Conservation (phyloP, 2,113 vertebrate species). For the Colistium nudipinnis region DNA sequence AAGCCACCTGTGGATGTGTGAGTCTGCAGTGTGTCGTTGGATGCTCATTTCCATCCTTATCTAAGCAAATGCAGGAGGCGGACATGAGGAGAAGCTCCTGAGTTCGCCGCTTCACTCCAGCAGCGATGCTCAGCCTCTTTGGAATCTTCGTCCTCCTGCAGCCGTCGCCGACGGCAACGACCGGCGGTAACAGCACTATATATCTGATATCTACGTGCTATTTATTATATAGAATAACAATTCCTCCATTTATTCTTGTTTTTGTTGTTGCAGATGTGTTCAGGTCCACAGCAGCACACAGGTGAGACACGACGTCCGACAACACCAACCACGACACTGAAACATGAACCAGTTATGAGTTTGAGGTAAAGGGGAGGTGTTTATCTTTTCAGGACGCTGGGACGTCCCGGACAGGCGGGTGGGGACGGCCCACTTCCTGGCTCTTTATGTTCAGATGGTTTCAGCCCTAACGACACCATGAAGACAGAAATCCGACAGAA, state of each 20-base stretch:
- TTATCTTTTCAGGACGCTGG: no score
- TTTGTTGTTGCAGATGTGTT: slow-evolving; percentile 36
- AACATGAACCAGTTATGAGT: no score
- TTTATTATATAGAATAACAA: no score
- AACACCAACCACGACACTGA: no score
- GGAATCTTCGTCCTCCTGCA: slow-evolving; percentile 25
- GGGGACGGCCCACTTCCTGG: no score
- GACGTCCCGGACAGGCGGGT: no score
- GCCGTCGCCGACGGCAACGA: slow-evolving; percentile 31
- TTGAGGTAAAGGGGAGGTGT: no score
- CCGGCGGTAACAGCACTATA: slow-evolving; percentile 41
- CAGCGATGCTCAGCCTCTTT: slow-evolving; percentile 13
- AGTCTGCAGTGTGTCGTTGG: not conserved
- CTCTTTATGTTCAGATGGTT: no score
- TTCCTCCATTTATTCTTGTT: not conserved
- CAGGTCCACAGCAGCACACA: not conserved
- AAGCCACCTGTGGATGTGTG: no score
- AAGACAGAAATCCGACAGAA: not conserved
- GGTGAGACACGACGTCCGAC: slow-evolving; percentile 38
- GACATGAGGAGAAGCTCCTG: slow-evolving; percentile 21
- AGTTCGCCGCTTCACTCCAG: not conserved
- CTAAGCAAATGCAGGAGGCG: slow-evolving; percentile 55
- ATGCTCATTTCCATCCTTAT: slow-evolving; percentile 63
- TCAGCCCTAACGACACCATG: not conserved
- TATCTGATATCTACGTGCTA: no score